A percentile compares a stretch with the other conserved stretches of the same genome.
Conservation (phyloP, 2,797 vertebrate genomes). For the Coregonus ussuriensis region DNA sequence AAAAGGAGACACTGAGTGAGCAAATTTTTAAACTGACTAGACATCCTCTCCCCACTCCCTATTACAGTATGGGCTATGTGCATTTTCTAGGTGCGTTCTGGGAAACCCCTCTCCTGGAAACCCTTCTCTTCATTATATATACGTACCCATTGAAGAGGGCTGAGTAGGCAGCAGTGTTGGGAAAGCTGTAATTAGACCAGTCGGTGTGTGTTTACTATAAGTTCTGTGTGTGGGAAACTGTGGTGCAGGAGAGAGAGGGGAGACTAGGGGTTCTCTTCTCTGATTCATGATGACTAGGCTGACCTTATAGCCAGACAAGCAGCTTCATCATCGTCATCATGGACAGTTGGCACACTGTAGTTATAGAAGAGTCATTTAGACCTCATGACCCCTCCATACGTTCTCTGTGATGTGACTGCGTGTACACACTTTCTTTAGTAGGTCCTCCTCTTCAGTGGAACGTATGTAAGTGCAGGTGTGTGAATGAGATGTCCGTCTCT, state of each 20-base stretch:
- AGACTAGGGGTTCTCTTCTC: not conserved
- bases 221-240: conserved; percentile 7
- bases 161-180: conserved; percentile 13
- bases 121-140: not conserved
- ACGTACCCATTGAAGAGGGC: not conserved
- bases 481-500: not conserved
- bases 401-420: not conserved
- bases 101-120: not conserved
- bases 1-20: not conserved
- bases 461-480: not conserved
- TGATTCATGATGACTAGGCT: conserved; percentile 4
- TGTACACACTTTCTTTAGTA: too few species aligned
- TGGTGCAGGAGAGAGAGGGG: not conserved
- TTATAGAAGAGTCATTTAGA: not conserved
- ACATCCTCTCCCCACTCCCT: not conserved
- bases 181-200: conserved; percentile 30
- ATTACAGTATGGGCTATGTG: not conserved
- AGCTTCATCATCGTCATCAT: not conserved
- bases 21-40: not conserved
- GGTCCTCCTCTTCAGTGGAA: not conserved
- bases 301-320: not conserved
- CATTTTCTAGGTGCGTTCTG: not conserved
- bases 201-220: conserved; percentile 16
- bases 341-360: not conserved
- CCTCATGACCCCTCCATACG: not conserved